Evolutionary conservation across 1,140 invertebrate genomes (phyloP).

Genomic region (Hycleus phaleratus): DNA sequence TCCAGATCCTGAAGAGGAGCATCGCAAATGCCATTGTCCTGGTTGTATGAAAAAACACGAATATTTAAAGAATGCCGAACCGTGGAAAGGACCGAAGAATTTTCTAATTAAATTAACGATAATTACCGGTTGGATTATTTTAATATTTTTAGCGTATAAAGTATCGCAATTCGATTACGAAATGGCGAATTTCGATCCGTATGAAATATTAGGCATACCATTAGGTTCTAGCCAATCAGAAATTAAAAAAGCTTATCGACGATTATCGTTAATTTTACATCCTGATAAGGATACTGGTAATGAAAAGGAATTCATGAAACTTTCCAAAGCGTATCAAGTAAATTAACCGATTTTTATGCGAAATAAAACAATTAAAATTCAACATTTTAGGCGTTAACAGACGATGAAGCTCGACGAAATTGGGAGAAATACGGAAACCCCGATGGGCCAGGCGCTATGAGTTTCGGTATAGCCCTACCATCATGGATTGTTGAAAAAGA

Average conservation of each 20-base stretch:
- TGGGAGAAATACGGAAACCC: constrained; percentile 99
- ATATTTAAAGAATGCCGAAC: constrained; percentile 72
- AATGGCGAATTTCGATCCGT: constrained; percentile 98
- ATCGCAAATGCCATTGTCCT: constrained; percentile 78
- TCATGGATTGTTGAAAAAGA: constrained; percentile 99
- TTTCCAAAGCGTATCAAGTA: constrained; percentile 86
- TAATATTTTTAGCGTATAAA: constrained; percentile 87
- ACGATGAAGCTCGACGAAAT: constrained; percentile 93
- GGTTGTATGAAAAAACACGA: constrained; percentile 79
- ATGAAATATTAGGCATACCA: constrained; percentile 88
- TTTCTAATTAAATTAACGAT: constrained; percentile 56
- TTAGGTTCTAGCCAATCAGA: constrained; percentile 73
- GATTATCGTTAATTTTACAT: constrained; percentile 88
- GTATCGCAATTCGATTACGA: constrained; percentile 96
- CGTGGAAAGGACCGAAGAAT: constrained; percentile 76
- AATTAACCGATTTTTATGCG: constrained; percentile 28
- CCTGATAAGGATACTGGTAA: constrained; percentile 97
- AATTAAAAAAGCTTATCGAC: constrained; percentile 93
- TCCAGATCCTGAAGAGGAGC: constrained; percentile 63
- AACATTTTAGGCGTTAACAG: constrained; percentile 67
- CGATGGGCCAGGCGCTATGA: constrained; percentile 97
- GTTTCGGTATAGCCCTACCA: constrained; percentile 97
- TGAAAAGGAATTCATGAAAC: constrained; percentile 94
- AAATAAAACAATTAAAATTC: too few species aligned
- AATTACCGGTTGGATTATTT: constrained; percentile 79